Percentiles rank a stretch among this genome's conserved stretches.
These are phyloP conservation scores for Drymodes brunneopygia DNA, from an alignment of 2,113 vertebrate genomes.

Conservation along the genomic window DNA sequence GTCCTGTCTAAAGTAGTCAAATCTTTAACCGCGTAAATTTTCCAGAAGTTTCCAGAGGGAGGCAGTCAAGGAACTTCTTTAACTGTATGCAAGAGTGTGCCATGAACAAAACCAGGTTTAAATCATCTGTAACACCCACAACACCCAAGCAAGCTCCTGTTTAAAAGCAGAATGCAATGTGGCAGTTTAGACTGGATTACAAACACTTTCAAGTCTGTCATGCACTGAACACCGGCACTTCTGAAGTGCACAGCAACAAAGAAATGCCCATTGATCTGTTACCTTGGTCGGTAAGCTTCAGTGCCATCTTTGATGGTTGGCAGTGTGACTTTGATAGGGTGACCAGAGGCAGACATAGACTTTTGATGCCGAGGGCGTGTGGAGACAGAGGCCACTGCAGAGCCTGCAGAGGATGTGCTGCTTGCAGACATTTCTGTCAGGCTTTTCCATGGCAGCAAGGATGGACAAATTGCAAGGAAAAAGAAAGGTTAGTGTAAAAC, in stretches of 20 bases:
- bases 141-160: not conserved
- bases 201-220: not conserved
- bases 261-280: not conserved
- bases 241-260: not conserved
- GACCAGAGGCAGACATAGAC: slow-evolving; percentile 97
- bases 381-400: slow-evolving; percentile 70
- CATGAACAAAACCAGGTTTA: not conserved
- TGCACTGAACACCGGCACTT: not conserved
- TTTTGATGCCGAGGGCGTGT: slow-evolving; percentile 95
- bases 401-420: slow-evolving; percentile 78
- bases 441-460: slow-evolving; percentile 58
- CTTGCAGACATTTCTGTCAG: slow-evolving; percentile 90
- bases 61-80: not conserved
- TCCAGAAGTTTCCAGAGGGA: slow-evolving; percentile 10
- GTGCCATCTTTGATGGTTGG: slow-evolving; percentile 94
- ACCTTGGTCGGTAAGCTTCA: slow-evolving; percentile 88
- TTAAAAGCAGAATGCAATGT: accelerated
- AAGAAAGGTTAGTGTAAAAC: not conserved
- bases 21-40: not conserved
- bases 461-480: not conserved
- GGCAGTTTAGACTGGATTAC: not conserved
- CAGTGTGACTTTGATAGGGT: slow-evolving; percentile 91
- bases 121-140: not conserved
- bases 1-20: not conserved
- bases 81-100: accelerated